These are phyloP conservation scores for Regulus satrapa DNA, from an alignment of 2,113 vertebrate genomes.

Conservation along the genomic window DNA sequence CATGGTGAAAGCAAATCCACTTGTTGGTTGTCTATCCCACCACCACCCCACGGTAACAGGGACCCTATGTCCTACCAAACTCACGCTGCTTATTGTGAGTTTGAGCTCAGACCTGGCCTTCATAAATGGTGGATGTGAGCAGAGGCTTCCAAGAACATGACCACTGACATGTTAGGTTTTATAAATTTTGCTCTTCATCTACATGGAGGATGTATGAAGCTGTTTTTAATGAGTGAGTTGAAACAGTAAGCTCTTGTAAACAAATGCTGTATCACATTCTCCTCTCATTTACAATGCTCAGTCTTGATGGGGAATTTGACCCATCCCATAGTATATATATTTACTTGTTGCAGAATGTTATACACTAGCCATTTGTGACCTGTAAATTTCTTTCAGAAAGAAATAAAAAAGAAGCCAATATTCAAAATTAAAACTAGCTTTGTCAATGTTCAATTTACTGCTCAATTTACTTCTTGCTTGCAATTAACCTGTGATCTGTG, in stretches of 20 bases:
- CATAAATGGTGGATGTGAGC: not conserved
- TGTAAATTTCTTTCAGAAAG: not conserved
- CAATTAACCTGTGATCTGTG: not conserved
- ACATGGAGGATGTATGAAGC: not conserved
- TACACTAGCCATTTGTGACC: not conserved
- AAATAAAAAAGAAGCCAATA: not conserved
- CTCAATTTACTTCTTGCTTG: not conserved
- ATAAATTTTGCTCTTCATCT: not conserved
- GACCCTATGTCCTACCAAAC: not conserved
- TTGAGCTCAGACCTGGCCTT: not conserved
- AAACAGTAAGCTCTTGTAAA: not conserved
- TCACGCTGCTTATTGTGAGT: not conserved
- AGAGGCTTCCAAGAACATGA: not conserved
- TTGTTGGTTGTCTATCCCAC: not conserved
- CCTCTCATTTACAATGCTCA: not conserved
- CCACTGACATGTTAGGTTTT: not conserved
- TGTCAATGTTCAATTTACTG: not conserved
- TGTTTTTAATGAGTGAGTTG: not conserved
- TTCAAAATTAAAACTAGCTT: not conserved
- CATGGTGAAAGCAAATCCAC: not conserved
- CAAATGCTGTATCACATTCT: not conserved
- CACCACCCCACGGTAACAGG: not conserved
- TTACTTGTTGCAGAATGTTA: not conserved
- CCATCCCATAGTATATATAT: accelerated
- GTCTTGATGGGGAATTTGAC: not conserved